Evolutionary conservation across 2,797 vertebrate species (phyloP), one percentile per base, ranked within the genome.

Genomic region (Schizothorax lantsangensis): DNA sequence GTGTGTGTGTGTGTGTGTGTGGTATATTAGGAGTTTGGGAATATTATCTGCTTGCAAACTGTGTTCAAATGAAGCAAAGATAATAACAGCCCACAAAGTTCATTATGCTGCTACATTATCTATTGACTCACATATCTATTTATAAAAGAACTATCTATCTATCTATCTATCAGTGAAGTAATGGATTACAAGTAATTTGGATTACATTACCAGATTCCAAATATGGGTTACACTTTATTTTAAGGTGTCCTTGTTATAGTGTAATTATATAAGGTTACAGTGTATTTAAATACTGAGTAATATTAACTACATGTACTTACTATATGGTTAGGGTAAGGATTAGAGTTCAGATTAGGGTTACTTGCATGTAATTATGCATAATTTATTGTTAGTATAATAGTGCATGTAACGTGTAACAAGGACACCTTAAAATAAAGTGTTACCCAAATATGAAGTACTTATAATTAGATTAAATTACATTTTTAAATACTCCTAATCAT

Each of bases 1-100:
- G 5, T 59, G 23, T 6, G 45, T 8, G 30, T 59, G 9, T 64
- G 45, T 49, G n/a, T 23, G 15, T 43, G 49, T n/a, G 26, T 30
- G 49, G 52, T 7, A 23, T 79, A 43, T 57, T 36, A 47, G 26
- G 43, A 64, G 40, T 84, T 62, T 64, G 54, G 40, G 17, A 62
- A 75, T 47, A 84, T 62, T 4, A 73, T 75, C 23, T 17, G 19
- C 45, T 49, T 69, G 62, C 43, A 81, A 81, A 52, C 10, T 23
- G n/a, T 38, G 40, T 64, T 64, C 40, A 59, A 17, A 38, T 43
- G 45, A 69, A 33, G 11, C 47, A 85, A 68, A 40, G 9, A 47
- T 62, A 84, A 33, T 36, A 43, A 33, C 10, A 36, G 30, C 26
- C 12, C 10, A 23, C 71, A 68, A 66, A 66, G 64, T 72, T 59